These are phyloP conservation scores for Panurus biarmicus DNA, from an alignment of 2,113 vertebrate species.

Conservation along the genomic window DNA sequence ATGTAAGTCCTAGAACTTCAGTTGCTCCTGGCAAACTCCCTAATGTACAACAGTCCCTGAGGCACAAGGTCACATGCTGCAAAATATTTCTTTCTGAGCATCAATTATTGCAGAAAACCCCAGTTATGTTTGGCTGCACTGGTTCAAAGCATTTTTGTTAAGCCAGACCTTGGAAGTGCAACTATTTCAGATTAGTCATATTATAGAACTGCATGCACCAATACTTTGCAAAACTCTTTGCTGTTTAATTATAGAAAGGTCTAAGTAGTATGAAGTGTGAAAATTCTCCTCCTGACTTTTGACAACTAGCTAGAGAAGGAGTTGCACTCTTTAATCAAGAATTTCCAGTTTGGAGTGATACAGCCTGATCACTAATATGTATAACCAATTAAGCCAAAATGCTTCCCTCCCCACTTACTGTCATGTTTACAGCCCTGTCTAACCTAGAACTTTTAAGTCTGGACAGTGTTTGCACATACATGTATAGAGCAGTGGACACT, in stretches of 20 bases:
- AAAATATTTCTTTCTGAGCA: not conserved
- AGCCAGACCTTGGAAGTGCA: not conserved
- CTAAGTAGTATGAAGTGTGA: not conserved
- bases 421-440: not conserved
- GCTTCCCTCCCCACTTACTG: not conserved
- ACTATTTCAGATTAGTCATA: constrained; percentile 21
- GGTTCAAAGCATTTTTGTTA: constrained; percentile 23
- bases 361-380: not conserved
- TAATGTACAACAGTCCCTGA: not conserved
- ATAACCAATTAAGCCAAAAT: not conserved
- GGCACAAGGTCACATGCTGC: not conserved
- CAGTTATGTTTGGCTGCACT: not conserved
- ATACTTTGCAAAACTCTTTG: not conserved
- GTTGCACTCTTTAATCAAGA: not conserved
- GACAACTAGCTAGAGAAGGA: not conserved
- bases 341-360: not conserved
- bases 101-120: not conserved
- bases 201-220: not conserved
- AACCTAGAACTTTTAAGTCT: not conserved
- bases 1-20: not conserved
- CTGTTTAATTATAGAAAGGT: not conserved
- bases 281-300: not conserved
- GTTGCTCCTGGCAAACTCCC: not conserved
- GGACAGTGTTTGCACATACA: not conserved
- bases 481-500: fast-evolving